Evolutionary conservation across 2,797 vertebrate genomes (phyloP).

Genomic region (Lepilemur septentrionalis): DNA sequence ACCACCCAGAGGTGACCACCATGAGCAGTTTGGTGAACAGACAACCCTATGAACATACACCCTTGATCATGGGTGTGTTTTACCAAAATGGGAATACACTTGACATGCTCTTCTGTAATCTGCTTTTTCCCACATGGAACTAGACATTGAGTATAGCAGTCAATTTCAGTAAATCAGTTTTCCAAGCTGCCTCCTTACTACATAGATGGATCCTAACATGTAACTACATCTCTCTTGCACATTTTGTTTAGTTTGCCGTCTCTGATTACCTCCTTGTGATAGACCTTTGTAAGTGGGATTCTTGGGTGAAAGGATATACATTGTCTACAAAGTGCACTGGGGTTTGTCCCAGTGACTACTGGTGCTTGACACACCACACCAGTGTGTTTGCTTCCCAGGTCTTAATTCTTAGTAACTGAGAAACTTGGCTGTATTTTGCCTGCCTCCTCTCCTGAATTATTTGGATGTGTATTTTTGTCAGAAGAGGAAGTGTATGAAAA

Average conservation of each 20-base stretch:
- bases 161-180: not conserved
- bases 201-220: not conserved
- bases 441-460: not conserved
- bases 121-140: rapidly evolving
- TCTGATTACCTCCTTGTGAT: not conserved
- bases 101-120: not conserved
- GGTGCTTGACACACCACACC: rapidly evolving
- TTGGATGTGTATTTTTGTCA: not conserved
- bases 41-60: rapidly evolving
- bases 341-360: not conserved
- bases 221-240: too few species aligned
- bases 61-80: not conserved
- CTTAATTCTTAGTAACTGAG: not conserved
- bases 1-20: rapidly evolving
- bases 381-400: not conserved
- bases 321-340: not conserved
- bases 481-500: not conserved
- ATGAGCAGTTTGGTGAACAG: rapidly evolving
- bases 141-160: not conserved
- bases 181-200: not conserved
- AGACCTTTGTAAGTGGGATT: not conserved
- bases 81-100: rapidly evolving
- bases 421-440: not conserved
- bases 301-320: not conserved
- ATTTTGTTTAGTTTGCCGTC: not conserved